These are phyloP conservation scores for Hoplodrina blanda DNA, from an alignment of 2,888 invertebrate genomes.

Conservation along the genomic window DNA sequence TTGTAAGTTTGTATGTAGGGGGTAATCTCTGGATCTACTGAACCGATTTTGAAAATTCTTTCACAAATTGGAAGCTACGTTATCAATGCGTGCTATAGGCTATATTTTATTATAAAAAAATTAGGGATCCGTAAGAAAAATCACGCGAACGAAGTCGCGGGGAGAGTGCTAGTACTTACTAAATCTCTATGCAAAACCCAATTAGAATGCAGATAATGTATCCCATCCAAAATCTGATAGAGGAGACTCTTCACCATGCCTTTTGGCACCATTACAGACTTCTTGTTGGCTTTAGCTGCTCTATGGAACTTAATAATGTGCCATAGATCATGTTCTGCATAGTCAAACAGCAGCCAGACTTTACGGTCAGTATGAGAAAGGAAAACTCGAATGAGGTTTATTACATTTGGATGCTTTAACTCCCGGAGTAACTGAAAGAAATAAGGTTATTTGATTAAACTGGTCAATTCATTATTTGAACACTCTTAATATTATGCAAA, in stretches of 20 bases:
- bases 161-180: too few relatives aligned
- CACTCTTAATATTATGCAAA: background rate
- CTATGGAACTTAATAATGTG: conserved; percentile 99
- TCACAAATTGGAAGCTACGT: too few relatives aligned
- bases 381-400: conserved; percentile 98
- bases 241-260: conserved; percentile 99
- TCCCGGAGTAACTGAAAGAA: conserved; percentile 96
- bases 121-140: too few relatives aligned
- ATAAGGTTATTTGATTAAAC: background rate
- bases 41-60: too few relatives aligned
- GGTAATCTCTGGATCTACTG: too few relatives aligned
- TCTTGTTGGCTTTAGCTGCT: conserved; percentile 99
- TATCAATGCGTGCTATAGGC: too few relatives aligned
- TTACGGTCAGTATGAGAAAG: conserved; percentile 98
- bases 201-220: conserved; percentile 99
- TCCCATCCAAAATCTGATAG: conserved; percentile 99
- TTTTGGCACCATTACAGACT: conserved; percentile 98
- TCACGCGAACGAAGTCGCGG: too few relatives aligned
- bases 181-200: conserved; percentile 99
- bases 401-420: conserved; percentile 98
- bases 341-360: conserved; percentile 99
- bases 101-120: too few relatives aligned
- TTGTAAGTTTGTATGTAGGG: too few relatives aligned
- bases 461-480: too few relatives aligned
- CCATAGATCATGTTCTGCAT: conserved; percentile 99